Percentiles rank a stretch among this genome's conserved stretches.
Evolutionary conservation across 2,113 vertebrate genomes (phyloP).

Genomic region (Vimba vimba): DNA sequence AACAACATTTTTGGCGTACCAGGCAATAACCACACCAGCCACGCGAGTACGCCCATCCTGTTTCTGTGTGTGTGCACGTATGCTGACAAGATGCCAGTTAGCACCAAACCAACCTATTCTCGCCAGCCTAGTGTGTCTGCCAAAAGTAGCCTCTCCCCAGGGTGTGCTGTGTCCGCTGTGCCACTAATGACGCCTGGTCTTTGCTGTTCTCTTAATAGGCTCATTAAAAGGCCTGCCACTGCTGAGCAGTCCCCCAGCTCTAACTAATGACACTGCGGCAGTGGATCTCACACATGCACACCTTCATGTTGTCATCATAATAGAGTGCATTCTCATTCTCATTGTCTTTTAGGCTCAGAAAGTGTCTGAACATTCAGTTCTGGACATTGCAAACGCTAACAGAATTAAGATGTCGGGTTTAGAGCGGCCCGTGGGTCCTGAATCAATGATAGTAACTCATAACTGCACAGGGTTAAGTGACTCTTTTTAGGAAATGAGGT

Average conservation of each 20-base stretch:
- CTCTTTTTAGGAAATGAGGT: neutral
- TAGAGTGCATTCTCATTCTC: neutral
- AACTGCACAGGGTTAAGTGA: neutral
- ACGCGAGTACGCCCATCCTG: slow-evolving; percentile 24
- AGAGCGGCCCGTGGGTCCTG: neutral
- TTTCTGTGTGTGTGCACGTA: neutral
- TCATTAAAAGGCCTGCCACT: slow-evolving; percentile 49
- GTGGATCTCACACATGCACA: slow-evolving; percentile 20
- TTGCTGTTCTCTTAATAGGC: slow-evolving; percentile 37
- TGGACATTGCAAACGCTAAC: neutral
- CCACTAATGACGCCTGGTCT: slow-evolving; percentile 42
- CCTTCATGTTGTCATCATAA: neutral
- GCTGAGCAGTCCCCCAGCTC: slow-evolving; percentile 37
- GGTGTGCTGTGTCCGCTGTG: slow-evolving; percentile 16
- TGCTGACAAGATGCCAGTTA: neutral
- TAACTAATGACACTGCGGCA: slow-evolving; percentile 37
- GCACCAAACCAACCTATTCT: slow-evolving; percentile 1
- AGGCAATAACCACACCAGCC: neutral
- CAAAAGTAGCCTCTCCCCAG: slow-evolving; percentile 30
- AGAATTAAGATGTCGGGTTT: neutral
- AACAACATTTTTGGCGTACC: slow-evolving; percentile 8
- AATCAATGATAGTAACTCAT: slow-evolving; percentile 6
- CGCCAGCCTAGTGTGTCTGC: neutral
- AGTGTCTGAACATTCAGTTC: neutral
- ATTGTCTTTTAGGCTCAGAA: slow-evolving; percentile 3